phyloP scores from a whole-genome alignment of 2,888 invertebrate genomes.

The Harmothoe impar region DNA sequence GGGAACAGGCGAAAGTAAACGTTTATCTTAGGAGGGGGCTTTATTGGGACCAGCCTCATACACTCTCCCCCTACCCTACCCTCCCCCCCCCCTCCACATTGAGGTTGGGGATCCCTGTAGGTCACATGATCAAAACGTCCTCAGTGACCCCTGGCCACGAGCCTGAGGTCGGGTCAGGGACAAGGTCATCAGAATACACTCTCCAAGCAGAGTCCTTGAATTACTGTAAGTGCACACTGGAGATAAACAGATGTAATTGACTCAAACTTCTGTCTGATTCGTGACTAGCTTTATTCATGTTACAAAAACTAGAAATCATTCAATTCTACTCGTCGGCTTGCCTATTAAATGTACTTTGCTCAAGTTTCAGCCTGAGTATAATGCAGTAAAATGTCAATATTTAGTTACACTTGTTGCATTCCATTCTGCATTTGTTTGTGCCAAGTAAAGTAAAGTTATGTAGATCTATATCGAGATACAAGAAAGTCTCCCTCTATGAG shows the following conservation, averaged over 20 bases:
- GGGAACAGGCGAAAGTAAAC: slow-evolving; percentile 25
- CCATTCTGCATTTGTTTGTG: no score
- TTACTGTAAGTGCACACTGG: not conserved
- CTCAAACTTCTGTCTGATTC: not conserved
- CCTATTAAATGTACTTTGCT: no score
- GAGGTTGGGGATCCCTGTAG: slow-evolving; percentile 7
- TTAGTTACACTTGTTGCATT: not conserved
- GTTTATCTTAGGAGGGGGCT: slow-evolving; percentile 8
- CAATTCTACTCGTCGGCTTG: no score
- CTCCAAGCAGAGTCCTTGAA: not conserved
- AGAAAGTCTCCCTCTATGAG: no score
- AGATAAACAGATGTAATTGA: not conserved
- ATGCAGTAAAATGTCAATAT: not conserved
- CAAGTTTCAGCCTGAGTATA: no score
- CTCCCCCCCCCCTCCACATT: not conserved
- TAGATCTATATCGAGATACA: no score
- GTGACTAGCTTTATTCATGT: not conserved
- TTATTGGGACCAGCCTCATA: not conserved
- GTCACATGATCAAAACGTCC: slow-evolving; percentile 52
- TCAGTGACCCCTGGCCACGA: slow-evolving; percentile 39
- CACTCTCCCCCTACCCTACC: not conserved
- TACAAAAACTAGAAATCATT: no score
- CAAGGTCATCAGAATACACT: slow-evolving; percentile 7
- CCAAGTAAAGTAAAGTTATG: no score
- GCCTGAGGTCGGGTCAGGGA: slow-evolving; percentile 1